Evolutionary conservation across 2,888 invertebrate genomes (phyloP), one percentile per base, ranked within the genome.

Genomic region (Rhopalosiphum nymphaeae): DNA sequence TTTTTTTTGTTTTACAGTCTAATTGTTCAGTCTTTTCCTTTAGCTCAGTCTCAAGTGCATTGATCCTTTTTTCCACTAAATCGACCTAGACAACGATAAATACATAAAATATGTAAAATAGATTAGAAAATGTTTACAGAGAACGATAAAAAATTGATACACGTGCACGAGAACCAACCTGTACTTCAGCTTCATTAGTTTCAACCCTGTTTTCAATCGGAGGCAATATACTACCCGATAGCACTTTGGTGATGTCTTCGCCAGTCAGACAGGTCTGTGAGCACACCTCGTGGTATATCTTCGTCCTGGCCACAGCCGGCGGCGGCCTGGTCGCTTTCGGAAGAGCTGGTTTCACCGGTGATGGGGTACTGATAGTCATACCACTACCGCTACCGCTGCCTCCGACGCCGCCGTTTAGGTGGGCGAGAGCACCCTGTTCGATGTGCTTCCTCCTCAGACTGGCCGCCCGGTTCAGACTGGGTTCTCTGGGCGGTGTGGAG

Each of bases 221-320:
- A 49, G 91, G 49, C 36, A 94, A 61, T 49, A 87, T 21, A 42
- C 97, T 96, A 2, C 98, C 98, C 0, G 97, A 97, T 92, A 98
- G 96, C 11, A 97, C 97, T 42, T 97, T 97, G 95, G 98, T 97
- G 49, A 98, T 96, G 95, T 98, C 98, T 5, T 96, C 96, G 93
- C 97, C 97, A 1, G 97, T 97, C 91, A 98, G 96, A 49, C 97
- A 97, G 1, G 98, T 98, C 96, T 98, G 98, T 29, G 97, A 97
- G 90, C 97, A 96, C 67, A 97, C 97, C 96, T 98, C 98, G 95
- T 98, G 98, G 96, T 98, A 98, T 95, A 98, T 98, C 95, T 97
- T 96, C 1, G 97, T 97, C 95, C 97, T 97, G 90, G 95, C 92
- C 0, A 95, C 95, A 7, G 95, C 95, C 1, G 88, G 46, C 3